These are phyloP conservation scores for Lamellibrachia columna DNA, from an alignment of 2,888 invertebrate species.

Conservation along the genomic window DNA sequence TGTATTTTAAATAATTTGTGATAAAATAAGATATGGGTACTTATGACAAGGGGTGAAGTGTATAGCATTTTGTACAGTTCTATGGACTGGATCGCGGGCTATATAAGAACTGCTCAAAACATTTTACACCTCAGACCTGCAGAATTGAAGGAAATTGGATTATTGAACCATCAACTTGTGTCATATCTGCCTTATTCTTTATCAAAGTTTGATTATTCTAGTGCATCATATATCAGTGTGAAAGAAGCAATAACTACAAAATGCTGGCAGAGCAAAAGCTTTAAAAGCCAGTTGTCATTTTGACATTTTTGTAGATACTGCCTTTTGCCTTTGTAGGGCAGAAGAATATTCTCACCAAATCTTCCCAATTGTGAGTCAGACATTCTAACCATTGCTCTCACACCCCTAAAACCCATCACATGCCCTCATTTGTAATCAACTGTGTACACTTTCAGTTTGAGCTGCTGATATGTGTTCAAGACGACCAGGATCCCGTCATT, in stretches of 20 bases:
- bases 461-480: conserved; percentile 63
- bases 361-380: background rate
- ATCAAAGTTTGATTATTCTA: too few relatives aligned
- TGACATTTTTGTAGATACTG: too few relatives aligned
- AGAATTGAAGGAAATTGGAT: too few relatives aligned
- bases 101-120: too few relatives aligned
- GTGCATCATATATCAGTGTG: too few relatives aligned
- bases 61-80: background rate
- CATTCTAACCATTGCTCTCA: background rate
- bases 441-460: conserved; percentile 54
- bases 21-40: background rate
- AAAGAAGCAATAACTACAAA: too few relatives aligned
- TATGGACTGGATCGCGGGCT: background rate
- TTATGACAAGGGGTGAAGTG: background rate
- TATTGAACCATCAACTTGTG: too few relatives aligned
- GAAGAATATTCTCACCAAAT: background rate
- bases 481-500: conserved; percentile 62
- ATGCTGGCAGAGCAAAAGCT: too few relatives aligned
- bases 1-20: background rate
- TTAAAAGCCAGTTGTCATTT: too few relatives aligned
- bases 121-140: too few relatives aligned
- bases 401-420: background rate
- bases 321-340: too few relatives aligned
- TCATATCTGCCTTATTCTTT: too few relatives aligned
- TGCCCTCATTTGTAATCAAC: background rate